A percentile compares a stretch with the other conserved stretches of the same genome.
Evolutionary conservation across 2,888 invertebrate species (phyloP).

Genomic region (Erpobdella octoculata): DNA sequence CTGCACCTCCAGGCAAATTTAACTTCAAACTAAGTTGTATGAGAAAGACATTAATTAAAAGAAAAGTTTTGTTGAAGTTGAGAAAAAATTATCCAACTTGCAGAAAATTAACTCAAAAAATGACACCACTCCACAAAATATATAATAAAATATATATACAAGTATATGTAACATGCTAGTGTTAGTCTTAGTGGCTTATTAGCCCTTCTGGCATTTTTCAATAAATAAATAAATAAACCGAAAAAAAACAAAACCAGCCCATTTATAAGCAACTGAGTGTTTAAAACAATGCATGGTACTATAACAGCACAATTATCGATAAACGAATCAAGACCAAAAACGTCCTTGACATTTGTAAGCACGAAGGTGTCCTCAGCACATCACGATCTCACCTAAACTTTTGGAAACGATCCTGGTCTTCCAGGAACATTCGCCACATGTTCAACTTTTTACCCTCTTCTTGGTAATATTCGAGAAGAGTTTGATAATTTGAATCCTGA

Average conservation of each 20-base stretch:
- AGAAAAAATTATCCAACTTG: too few species aligned
- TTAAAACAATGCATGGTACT: too few species aligned
- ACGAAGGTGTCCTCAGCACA: neutral
- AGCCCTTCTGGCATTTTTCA: too few species aligned
- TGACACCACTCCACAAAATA: too few species aligned
- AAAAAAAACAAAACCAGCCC: too few species aligned
- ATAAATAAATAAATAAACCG: too few species aligned
- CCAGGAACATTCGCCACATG: conserved; percentile 72
- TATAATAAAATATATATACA: too few species aligned
- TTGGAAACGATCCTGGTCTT: conserved; percentile 72
- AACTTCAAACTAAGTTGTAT: conserved; percentile 11
- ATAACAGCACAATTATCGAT: neutral
- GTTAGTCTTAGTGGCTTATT: too few species aligned
- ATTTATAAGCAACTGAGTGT: too few species aligned
- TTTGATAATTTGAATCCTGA: conserved; percentile 42
- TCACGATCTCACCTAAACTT: conserved; percentile 71
- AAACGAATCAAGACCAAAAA: neutral
- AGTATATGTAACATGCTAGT: too few species aligned
- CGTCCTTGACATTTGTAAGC: conserved; percentile 11
- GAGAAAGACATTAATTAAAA: neutral
- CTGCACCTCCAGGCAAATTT: conserved; percentile 65
- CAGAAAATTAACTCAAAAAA: too few species aligned
- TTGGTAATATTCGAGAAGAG: conserved; percentile 56
- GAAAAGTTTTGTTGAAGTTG: neutral
- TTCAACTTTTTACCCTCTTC: conserved; percentile 67